Evolutionary conservation across 2,888 invertebrate species (phyloP), one percentile per base, ranked within the genome.

Genomic region (Lapara coniferarum): DNA sequence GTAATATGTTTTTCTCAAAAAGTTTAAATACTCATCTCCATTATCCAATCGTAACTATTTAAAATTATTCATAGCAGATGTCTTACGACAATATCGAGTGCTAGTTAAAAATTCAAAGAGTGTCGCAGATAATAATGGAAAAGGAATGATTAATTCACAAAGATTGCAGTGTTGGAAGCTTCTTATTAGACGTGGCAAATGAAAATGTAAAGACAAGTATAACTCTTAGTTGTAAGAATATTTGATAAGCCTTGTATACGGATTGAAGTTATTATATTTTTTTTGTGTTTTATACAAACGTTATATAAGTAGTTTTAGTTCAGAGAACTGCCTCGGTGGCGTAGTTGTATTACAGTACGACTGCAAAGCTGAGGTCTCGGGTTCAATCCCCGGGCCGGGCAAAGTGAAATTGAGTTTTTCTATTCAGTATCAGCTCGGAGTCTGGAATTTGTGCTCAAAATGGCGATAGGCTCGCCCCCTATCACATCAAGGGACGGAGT

Each of bases 81-180:
- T 57, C 46, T 10, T 16, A 16, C 49, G 63, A 19, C 19, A 46
- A 44, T 46, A 44, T 46, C 44, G 4, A 46, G 19, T 7, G 46
- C 49, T 12, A 46, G 63, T 16, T 63, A 67, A 52, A 67, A 67
- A 67, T 70, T 70, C 66, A 44, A 57, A 49, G 66, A 16, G 55
- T 30, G 56, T 67, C 67, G 44, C 16, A 56, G 53, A 57, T 53
- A 57, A 57, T 25, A 67, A 66, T 66, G 59, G 59, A 63, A 63
- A 63, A 63, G 46, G 13, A 63, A 63, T 63, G 46, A 63, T 63
- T 49, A 49, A 49, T 63, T 63, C 49, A 12, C 12, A 49, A 63
- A 63, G 63, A 63, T 13, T 63, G 63, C 49, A 63, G 19, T 63
- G 63, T 49, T 19, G 49, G 49, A 12, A 63, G 44, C 63, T 63